Evolutionary conservation across 2,888 invertebrate species (phyloP).

Genomic region (Ariolimax columbianus): DNA sequence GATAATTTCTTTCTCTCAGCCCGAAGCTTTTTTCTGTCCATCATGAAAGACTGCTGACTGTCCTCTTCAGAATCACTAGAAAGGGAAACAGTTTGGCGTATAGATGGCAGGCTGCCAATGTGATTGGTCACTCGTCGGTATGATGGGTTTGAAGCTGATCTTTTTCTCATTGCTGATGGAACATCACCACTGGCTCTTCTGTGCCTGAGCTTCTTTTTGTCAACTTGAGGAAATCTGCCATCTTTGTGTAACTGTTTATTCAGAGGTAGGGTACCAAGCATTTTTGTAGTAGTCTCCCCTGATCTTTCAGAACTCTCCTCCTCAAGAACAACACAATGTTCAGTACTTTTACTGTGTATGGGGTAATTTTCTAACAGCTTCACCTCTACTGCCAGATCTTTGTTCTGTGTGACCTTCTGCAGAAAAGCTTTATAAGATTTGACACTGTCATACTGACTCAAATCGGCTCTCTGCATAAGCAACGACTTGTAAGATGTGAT

Average conservation of each 20-base stretch:
- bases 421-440: conserved; percentile 56
- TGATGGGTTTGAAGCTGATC: conserved; percentile 45
- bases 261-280: conserved; percentile 29
- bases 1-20: conserved; percentile 46
- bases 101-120: conserved; percentile 45
- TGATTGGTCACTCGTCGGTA: not conserved
- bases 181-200: conserved; percentile 38
- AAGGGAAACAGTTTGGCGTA: conserved; percentile 4
- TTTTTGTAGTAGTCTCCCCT: conserved; percentile 23
- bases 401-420: conserved; percentile 51
- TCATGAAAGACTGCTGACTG: conserved; percentile 29
- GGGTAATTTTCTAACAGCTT: conserved; percentile 53
- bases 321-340: conserved; percentile 43
- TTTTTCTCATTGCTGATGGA: conserved; percentile 32
- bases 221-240: not conserved
- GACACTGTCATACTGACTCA: conserved; percentile 54
- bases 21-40: conserved; percentile 40
- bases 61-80: conserved; percentile 51
- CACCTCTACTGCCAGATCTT: conserved; percentile 55
- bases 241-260: conserved; percentile 32
- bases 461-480: conserved; percentile 48
- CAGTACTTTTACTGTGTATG: conserved; percentile 51
- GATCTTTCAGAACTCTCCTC: conserved; percentile 45
- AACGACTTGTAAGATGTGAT: conserved; percentile 51
- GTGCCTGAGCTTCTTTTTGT: conserved; percentile 34